Percentiles rank a stretch among this genome's conserved stretches.
Evolutionary conservation across 1,140 invertebrate species (phyloP).

Genomic region (Portunus trituberculatus): DNA sequence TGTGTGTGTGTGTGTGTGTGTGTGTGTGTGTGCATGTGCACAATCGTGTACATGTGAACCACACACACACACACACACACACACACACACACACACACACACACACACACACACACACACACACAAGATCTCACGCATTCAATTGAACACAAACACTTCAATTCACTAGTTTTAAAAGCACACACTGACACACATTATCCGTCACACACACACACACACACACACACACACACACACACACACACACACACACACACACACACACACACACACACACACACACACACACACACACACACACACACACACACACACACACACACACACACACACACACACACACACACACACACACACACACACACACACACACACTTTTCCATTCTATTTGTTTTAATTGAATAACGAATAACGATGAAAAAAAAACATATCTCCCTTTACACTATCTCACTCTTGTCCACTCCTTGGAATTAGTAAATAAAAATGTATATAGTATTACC

Average conservation of each 20-base stretch:
- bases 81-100: constrained; percentile 12
- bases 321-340: not conserved
- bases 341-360: not conserved
- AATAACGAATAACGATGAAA: not conserved
- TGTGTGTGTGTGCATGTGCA: no score
- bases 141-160: constrained; percentile 14
- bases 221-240: not conserved
- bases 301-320: constrained; percentile 18
- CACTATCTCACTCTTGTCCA: not conserved
- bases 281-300: constrained; percentile 3
- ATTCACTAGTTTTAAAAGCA: not conserved
- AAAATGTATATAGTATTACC: constrained; percentile 26
- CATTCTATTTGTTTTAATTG: not conserved
- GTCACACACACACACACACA: not conserved
- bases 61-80: not conserved
- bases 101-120: constrained; percentile 18
- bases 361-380: not conserved
- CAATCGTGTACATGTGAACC: no score
- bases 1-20: not conserved
- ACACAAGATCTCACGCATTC: constrained; percentile 12
- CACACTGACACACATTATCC: constrained; percentile 21
- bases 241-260: no score
- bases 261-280: no score
- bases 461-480: not conserved
- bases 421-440: not conserved